phyloP scores from a whole-genome alignment of 2,113 vertebrate genomes.

The Callopanchax toddi region DNA sequence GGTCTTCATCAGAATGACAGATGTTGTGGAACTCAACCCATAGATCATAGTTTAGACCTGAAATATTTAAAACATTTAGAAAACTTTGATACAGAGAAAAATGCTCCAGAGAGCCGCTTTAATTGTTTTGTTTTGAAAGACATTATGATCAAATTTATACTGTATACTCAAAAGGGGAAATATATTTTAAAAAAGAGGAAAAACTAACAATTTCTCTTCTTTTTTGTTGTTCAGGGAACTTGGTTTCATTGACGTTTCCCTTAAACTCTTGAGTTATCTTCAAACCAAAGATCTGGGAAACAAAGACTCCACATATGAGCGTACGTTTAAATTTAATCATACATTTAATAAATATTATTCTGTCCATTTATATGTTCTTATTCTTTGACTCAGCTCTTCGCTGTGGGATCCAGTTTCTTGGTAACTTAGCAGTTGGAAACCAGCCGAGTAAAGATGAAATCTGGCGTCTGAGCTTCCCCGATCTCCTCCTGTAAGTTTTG shows the following conservation, averaged over 20 bases:
- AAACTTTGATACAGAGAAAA: too few species aligned
- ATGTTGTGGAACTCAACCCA: too few species aligned
- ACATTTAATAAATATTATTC: too few species aligned
- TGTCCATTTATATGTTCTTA: background rate
- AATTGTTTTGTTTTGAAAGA: too few species aligned
- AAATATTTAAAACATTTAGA: too few species aligned
- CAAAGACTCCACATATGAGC: conserved; percentile 55
- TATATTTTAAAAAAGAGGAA: too few species aligned
- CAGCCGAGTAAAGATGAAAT: conserved; percentile 87
- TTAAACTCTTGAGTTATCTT: conserved; percentile 67
- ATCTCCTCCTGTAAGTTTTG: conserved; percentile 73
- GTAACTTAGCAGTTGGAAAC: conserved; percentile 92
- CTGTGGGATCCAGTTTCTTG: conserved; percentile 94
- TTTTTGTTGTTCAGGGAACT: conserved; percentile 73
- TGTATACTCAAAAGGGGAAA: too few species aligned
- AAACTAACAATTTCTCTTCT: too few species aligned
- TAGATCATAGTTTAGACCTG: too few species aligned
- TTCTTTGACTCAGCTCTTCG: conserved; percentile 82
- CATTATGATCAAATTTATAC: too few species aligned
- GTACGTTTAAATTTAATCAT: conserved; percentile 58
- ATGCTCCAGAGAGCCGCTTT: too few species aligned
- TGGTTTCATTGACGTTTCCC: conserved; percentile 71
- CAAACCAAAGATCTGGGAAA: conserved; percentile 39
- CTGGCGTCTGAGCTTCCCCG: conserved; percentile 78
- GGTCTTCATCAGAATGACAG: too few species aligned